phyloP scores from a whole-genome alignment of 2,888 invertebrate species.

The Drosophila mercatorum region DNA sequence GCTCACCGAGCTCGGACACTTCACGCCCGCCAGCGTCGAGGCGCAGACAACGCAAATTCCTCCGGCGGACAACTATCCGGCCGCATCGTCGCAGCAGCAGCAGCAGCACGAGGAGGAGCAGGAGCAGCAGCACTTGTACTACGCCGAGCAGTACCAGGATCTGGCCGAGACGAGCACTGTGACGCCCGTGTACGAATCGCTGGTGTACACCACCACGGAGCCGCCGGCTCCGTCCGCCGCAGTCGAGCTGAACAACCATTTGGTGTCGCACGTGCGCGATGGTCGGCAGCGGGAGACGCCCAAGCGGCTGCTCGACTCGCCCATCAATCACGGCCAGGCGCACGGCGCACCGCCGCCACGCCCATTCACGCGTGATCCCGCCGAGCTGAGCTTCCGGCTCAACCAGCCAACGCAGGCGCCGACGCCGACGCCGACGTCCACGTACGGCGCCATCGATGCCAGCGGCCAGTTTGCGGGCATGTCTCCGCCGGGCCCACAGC shows the following conservation, averaged over 20 bases:
- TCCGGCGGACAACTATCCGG: conserved; percentile 73
- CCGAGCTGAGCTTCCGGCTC: conserved; percentile 73
- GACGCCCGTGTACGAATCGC: conserved; percentile 35
- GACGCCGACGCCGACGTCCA: conserved; percentile 83
- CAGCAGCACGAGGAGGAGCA: conserved; percentile 42
- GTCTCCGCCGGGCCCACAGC: conserved; percentile 86
- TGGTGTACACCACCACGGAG: conserved; percentile 44
- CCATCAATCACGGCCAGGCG: conserved; percentile 82
- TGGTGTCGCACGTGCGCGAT: conserved; percentile 37
- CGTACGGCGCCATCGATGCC: conserved; percentile 82
- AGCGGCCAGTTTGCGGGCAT: conserved; percentile 82
- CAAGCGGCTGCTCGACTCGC: conserved; percentile 86
- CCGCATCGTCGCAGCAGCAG: conserved; percentile 75
- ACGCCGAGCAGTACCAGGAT: conserved; percentile 57
- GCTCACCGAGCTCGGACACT: conserved; percentile 75
- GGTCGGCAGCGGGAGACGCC: conserved; percentile 81
- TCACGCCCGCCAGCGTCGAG: conserved; percentile 24
- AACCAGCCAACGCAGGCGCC: conserved; percentile 54
- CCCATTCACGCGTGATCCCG: conserved; percentile 85
- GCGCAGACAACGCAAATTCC: conserved; percentile 53
- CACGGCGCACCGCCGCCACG: conserved; percentile 82
- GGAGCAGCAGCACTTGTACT: conserved; percentile 45
- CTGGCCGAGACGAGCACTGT: conserved; percentile 43
- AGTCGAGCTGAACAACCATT: conserved; percentile 62
- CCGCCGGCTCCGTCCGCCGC: conserved; percentile 36